Evolutionary conservation across 2,113 vertebrate genomes (phyloP), one percentile per base, ranked within the genome.

Genomic region (Elephantulus edwardii): DNA sequence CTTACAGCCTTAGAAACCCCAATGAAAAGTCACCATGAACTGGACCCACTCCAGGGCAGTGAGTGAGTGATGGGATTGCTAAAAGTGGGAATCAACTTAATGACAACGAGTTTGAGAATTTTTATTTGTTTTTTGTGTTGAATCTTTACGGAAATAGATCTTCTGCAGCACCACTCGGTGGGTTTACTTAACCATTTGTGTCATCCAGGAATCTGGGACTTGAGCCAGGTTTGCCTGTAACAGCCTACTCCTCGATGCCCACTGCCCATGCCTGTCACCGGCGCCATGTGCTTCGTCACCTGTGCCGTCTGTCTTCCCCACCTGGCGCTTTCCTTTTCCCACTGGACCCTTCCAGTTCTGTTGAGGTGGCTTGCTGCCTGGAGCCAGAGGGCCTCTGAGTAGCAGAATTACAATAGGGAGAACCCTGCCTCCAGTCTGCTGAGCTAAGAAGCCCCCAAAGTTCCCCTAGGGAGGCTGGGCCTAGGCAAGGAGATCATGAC

Each of bases 231-330:
- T 48, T 28, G 4, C 2, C 6, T 74, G 56, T 78, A n/a, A 35
- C 35, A 68, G 8, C 35, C 35, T 68, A 19, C 2, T 19, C 48
- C 35, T 71, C 3, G 52, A 75, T 28, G 48, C 60, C 11, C 50
- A 13, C 22, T 0, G 1, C 80, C n/a, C 5, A 26, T 0, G 0
- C 33, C 75, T 44, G 58, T 26, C 58, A 60, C 2, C 20, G 19
- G 54, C 19, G 54, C 54, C 58, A 30, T n/a, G 2, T 0, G 7
- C 48, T 24, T 66, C n/a, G 1, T 3, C 8, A 64, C 70, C 5
- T 3, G 4, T 52, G 35, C 26, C 14, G 17, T 68, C 62, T 38
- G 28, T n/a, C 74, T n/a, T 20, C 48, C 40, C 60, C 19, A 8
- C 22, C 46, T 56, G 9, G 5, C 40, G 56, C 35, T 35, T 9